A percentile compares a stretch with the other conserved stretches of the same genome.
Conservation (phyloP, 2,113 vertebrate species). For the Arenaria interpres region DNA sequence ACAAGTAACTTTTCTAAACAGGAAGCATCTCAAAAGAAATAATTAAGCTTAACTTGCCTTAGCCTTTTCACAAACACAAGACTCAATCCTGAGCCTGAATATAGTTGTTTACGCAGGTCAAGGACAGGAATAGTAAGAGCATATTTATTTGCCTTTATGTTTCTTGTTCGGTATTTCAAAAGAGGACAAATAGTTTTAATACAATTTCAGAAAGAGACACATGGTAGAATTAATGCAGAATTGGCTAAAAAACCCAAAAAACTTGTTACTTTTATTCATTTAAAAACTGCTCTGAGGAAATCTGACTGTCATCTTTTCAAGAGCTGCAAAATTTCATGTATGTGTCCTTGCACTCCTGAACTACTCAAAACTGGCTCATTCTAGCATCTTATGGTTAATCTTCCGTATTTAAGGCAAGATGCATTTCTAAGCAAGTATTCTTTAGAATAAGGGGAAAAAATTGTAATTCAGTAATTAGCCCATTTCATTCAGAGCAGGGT, state of each 20-base stretch:
- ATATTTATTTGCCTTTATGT: not conserved
- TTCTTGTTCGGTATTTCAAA: not conserved
- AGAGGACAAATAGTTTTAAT: not conserved
- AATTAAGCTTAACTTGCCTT: not conserved
- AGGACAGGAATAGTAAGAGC: not conserved
- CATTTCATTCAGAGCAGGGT: not conserved
- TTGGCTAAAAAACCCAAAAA: not conserved
- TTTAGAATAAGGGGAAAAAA: not conserved
- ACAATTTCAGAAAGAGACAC: not conserved
- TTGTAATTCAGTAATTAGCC: not conserved
- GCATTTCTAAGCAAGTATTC: not conserved
- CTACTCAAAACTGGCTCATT: not conserved
- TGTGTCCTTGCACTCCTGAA: not conserved
- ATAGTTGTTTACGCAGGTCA: slow-evolving; percentile 19
- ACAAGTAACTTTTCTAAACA: not conserved
- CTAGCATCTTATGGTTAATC: not conserved
- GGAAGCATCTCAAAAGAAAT: not conserved
- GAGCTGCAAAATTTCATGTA: not conserved
- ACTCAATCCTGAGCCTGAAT: not conserved
- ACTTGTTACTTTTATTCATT: not conserved
- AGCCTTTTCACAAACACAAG: not conserved
- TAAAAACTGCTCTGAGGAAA: not conserved
- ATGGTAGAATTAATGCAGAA: not conserved
- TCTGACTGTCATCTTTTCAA: not conserved
- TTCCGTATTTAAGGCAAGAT: not conserved